These are phyloP conservation scores for Drosophila paranaensis DNA, from an alignment of 2,888 invertebrate species.

Conservation along the genomic window DNA sequence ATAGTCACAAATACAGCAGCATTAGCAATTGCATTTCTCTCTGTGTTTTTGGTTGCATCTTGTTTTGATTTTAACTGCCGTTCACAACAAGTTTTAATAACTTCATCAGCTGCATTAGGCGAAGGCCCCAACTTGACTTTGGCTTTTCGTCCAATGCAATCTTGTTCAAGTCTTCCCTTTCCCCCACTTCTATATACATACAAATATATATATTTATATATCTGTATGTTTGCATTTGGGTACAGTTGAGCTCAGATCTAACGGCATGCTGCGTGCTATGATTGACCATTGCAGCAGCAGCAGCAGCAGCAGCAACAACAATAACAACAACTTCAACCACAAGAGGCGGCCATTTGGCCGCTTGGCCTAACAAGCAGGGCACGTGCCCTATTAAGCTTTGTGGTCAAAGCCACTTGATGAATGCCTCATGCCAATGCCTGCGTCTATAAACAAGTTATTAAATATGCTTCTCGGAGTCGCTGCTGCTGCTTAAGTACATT, in stretches of 20 bases:
- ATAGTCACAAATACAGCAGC: constrained; percentile 16
- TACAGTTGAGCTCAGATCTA: constrained; percentile 64
- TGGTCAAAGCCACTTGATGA: constrained; percentile 60
- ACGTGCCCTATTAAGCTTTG: constrained; percentile 73
- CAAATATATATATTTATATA: neutral
- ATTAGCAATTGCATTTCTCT: constrained; percentile 56
- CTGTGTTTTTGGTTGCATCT: constrained; percentile 49
- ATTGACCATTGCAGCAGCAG: constrained; percentile 52
- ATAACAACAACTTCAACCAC: constrained; percentile 27
- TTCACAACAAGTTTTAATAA: constrained; percentile 68
- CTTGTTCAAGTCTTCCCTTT: constrained; percentile 10
- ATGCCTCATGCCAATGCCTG: constrained; percentile 35
- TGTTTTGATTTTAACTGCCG: constrained; percentile 54
- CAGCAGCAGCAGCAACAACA: constrained; percentile 11
- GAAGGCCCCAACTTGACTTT: constrained; percentile 19
- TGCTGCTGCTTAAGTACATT: constrained; percentile 59
- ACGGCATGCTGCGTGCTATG: constrained; percentile 71
- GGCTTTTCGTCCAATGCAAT: constrained; percentile 21
- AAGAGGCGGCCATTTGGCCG: constrained; percentile 49
- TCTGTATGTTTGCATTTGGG: constrained; percentile 15
- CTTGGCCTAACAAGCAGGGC: constrained; percentile 68
- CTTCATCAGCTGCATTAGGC: constrained; percentile 50
- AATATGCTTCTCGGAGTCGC: constrained; percentile 16
- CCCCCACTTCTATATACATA: neutral
- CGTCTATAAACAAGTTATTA: constrained; percentile 58